Conservation (phyloP, 2,888 invertebrate species). For the Phaonia tiefii region DNA sequence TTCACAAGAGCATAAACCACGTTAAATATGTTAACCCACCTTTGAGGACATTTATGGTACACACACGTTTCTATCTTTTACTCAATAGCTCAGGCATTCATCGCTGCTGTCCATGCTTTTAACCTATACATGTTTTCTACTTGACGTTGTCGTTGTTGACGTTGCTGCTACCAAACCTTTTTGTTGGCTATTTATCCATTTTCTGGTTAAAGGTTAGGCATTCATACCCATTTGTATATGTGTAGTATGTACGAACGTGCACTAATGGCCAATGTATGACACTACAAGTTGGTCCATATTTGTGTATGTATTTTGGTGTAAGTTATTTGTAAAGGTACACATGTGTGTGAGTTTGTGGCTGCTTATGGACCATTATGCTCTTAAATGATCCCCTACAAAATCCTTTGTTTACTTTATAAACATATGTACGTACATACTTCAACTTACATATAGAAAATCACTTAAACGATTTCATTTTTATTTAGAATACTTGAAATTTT, state of each 20-base stretch:
- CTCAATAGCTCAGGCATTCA: too few relatives aligned
- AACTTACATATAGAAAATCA: too few relatives aligned
- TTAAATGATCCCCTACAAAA: conserved; percentile 51
- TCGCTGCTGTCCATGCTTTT: not conserved
- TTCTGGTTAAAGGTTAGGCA: conserved; percentile 49
- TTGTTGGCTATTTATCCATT: conserved; percentile 53
- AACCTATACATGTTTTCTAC: not conserved
- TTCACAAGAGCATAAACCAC: conserved; percentile 35
- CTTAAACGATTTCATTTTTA: too few relatives aligned
- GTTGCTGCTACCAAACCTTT: conserved; percentile 29
- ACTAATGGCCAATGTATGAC: conserved; percentile 43
- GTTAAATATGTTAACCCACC: conserved; percentile 28
- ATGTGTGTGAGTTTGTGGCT: not conserved
- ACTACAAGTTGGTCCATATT: not conserved
- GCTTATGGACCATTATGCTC: conserved; percentile 23
- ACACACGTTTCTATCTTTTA: not conserved
- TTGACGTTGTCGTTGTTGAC: conserved; percentile 3
- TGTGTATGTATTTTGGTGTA: not conserved
- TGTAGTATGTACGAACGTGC: conserved; percentile 19
- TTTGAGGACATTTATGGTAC: conserved; percentile 16
- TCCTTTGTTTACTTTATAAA: conserved; percentile 30
- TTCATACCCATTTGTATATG: not conserved
- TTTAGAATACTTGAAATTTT: too few relatives aligned
- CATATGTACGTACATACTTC: too few relatives aligned
- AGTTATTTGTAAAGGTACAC: not conserved